Evolutionary conservation across 2,888 invertebrate genomes (phyloP).

Genomic region (Pinctada fucata): DNA sequence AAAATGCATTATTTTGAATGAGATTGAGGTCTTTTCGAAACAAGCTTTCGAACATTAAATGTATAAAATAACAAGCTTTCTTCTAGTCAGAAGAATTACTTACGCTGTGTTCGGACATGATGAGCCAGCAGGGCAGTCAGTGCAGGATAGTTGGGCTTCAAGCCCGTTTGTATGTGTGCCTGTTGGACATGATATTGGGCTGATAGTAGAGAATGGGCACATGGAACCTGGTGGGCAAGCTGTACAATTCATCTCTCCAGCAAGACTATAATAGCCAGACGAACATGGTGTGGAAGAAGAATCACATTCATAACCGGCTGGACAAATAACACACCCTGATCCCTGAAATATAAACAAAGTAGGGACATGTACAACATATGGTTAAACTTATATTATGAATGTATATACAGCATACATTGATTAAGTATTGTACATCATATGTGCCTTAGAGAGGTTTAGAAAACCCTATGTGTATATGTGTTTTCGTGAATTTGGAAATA

Average conservation of each 20-base stretch:
- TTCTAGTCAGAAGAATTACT: constrained; percentile 13
- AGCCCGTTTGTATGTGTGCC: constrained; percentile 65
- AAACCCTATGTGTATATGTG: too few relatives aligned
- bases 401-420: too few relatives aligned
- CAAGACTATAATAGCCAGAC: constrained; percentile 65
- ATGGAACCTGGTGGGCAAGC: constrained; percentile 63
- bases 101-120: constrained; percentile 59
- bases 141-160: constrained; percentile 58
- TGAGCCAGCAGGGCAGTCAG: constrained; percentile 65
- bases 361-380: too few relatives aligned
- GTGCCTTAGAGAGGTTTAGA: too few relatives aligned
- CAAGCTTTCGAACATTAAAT: too few relatives aligned
- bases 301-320: constrained; percentile 64
- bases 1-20: constrained; percentile 7
- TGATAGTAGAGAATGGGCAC: constrained; percentile 58
- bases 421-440: too few relatives aligned
- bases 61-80: too few relatives aligned
- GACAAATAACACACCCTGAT: constrained; percentile 58
- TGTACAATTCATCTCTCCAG: constrained; percentile 63
- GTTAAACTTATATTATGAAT: too few relatives aligned
- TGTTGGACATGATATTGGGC: constrained; percentile 59
- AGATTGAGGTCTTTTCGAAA: too few relatives aligned
- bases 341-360: constrained; percentile 26
- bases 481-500: too few relatives aligned
- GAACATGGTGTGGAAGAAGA: constrained; percentile 51